Percentiles rank a stretch among this genome's conserved stretches.
These are phyloP conservation scores for Actias luna DNA, from an alignment of 2,888 invertebrate genomes.

Conservation along the genomic window DNA sequence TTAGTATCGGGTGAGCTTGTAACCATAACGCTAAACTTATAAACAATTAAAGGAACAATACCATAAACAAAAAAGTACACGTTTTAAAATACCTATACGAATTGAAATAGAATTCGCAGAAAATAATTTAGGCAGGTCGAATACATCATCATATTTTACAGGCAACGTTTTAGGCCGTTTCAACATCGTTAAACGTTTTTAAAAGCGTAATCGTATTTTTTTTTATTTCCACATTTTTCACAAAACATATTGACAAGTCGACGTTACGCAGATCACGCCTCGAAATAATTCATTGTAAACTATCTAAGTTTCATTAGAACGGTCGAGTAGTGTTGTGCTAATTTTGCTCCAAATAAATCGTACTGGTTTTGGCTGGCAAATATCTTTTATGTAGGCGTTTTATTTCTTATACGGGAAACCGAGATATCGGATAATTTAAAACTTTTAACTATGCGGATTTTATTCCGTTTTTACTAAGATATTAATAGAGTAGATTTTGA, in stretches of 20 bases:
- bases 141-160: slow-evolving; percentile 13
- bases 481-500: not conserved
- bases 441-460: not conserved
- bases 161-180: slow-evolving; percentile 8
- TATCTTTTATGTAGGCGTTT: slow-evolving; percentile 16
- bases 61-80: no score
- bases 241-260: slow-evolving; percentile 14
- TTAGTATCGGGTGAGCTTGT: no score
- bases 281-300: slow-evolving; percentile 15
- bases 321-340: slow-evolving; percentile 15
- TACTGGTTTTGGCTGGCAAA: slow-evolving; percentile 15
- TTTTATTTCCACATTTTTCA: slow-evolving; percentile 12
- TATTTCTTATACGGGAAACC: slow-evolving; percentile 13
- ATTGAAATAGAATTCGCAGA: not conserved
- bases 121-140: not conserved
- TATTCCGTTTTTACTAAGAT: not conserved
- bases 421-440: not conserved
- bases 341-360: slow-evolving; percentile 17
- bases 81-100: not conserved
- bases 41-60: not conserved
- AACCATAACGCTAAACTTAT: no score
- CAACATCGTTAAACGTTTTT: slow-evolving; percentile 8
- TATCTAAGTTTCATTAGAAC: slow-evolving; percentile 17
- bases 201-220: slow-evolving; percentile 5
- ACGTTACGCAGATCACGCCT: slow-evolving; percentile 18